These are phyloP conservation scores for Carcinoscorpius rotundicauda DNA, from an alignment of 1,140 invertebrate genomes.

Conservation along the genomic window DNA sequence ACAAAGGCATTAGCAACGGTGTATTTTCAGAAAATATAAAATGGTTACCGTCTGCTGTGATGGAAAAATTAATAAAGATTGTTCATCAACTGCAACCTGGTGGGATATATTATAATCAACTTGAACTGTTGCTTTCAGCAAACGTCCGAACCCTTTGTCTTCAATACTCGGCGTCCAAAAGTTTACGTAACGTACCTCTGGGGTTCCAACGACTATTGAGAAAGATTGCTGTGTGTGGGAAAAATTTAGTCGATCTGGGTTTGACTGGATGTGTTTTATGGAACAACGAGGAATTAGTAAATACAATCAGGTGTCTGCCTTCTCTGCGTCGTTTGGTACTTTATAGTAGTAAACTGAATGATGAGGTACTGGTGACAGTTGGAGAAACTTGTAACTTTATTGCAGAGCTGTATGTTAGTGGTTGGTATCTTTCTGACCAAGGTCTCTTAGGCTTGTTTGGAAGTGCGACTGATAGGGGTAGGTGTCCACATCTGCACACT, in stretches of 20 bases:
- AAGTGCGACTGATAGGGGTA: not conserved
- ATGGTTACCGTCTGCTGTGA: not conserved
- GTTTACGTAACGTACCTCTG: not conserved
- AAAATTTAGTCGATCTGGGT: not conserved
- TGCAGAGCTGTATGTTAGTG: not conserved
- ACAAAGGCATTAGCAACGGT: too few species aligned
- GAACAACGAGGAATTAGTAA: not conserved
- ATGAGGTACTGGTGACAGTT: not conserved
- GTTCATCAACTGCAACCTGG: not conserved
- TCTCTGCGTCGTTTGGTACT: not conserved
- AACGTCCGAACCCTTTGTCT: not conserved
- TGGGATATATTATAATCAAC: not conserved
- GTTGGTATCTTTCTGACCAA: not conserved
- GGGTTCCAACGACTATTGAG: not conserved
- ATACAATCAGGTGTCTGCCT: not conserved
- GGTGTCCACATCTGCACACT: not conserved
- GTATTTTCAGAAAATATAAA: too few species aligned
- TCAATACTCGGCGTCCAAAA: not conserved
- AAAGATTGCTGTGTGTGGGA: not conserved
- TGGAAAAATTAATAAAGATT: not conserved
- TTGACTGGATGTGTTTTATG: conserved; percentile 2
- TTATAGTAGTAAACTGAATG: not conserved
- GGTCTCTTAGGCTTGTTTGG: not conserved
- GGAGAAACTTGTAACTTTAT: not conserved
- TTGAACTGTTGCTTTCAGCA: not conserved